phyloP scores from a whole-genome alignment of 1,140 invertebrate genomes.

The Cephus cinctus region DNA sequence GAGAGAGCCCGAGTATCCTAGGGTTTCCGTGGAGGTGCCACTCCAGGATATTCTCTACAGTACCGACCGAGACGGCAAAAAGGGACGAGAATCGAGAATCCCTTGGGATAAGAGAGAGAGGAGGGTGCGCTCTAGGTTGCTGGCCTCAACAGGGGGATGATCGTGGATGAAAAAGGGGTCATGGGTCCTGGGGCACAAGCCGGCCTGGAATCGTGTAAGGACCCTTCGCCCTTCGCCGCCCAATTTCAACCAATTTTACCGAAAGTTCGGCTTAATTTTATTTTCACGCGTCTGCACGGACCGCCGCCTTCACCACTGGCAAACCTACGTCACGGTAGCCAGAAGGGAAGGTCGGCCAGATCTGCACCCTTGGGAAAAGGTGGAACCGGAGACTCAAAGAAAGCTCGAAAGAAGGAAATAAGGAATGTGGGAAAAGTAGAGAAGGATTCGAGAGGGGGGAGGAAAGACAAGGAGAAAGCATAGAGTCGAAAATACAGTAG shows the following conservation, averaged over 20 bases:
- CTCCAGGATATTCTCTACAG: no score
- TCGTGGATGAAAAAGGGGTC: not conserved
- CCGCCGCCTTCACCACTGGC: not conserved
- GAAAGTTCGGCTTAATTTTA: conserved; percentile 62
- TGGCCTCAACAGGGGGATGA: not conserved
- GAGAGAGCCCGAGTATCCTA: no score
- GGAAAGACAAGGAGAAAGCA: no score
- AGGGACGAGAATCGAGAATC: no score
- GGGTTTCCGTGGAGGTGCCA: no score
- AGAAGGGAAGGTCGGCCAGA: not conserved
- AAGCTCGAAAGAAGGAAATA: conserved; percentile 2
- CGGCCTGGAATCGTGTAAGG: conserved; percentile 21
- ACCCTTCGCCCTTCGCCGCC: conserved; percentile 49
- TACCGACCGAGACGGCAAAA: no score
- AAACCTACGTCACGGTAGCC: not conserved
- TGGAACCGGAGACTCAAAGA: not conserved
- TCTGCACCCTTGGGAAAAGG: not conserved
- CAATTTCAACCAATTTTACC: conserved; percentile 64
- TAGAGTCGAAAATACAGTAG: not conserved
- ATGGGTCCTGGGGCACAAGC: conserved; percentile 10
- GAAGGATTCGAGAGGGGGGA: no score
- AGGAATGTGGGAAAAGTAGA: no score
- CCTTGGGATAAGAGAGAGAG: no score
- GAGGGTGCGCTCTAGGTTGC: not conserved
- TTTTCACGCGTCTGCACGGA: conserved; percentile 56